Base-by-base conservation (phyloP, 2,888 invertebrate genomes). In the Rhopalosiphum nymphaeae region DNA sequence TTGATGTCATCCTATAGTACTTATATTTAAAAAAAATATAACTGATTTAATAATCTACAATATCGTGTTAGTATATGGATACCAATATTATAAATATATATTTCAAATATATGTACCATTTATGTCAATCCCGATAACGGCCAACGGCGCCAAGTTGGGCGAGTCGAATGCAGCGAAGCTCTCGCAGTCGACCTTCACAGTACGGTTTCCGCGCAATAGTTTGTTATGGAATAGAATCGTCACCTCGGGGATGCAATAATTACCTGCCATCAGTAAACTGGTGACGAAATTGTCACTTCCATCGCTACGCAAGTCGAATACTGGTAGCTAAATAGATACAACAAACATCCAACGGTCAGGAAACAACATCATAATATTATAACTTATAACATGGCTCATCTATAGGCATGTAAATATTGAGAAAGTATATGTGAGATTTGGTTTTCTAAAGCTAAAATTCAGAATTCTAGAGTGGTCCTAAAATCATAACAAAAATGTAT, bases 261-360 rank as follows among this genome's bases (percentile, higher is more conserved):
- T 97, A 4, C 98, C 99, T 16, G 99, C 99, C 61, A 99, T 97
- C 84, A 99, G 97, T 29, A 99, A 96, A 0, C 99, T 98, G 0
- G 98, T 97, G 36, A 99, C 97, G 95, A 99, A 98, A 96, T 99
- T 99, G 95, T 99, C 98, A 95, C 98, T 97, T 1, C 99, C 99
- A 95, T 99, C 99, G 95, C 98, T 99, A 46, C 99, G 97, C 0
- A 98, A 97, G 96, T 99, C 99, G 95, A 99, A 99, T 95, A 99
- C 98, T 5, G 99, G 99, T 95, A 99, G 98, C 97, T 98, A 96
- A 57, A 95, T 95, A 67, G 0, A 92, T 13, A 57, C 21, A 78
- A 78, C 3, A 78, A 36, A 78, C 21, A 9, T 21, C 9, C 21
- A 78, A 36, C 21, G 36, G 21, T 36, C 21, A 78, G 21, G 9